Evolutionary conservation across 2,888 invertebrate genomes (phyloP).

Genomic region (Chromoteleia sp.): DNA sequence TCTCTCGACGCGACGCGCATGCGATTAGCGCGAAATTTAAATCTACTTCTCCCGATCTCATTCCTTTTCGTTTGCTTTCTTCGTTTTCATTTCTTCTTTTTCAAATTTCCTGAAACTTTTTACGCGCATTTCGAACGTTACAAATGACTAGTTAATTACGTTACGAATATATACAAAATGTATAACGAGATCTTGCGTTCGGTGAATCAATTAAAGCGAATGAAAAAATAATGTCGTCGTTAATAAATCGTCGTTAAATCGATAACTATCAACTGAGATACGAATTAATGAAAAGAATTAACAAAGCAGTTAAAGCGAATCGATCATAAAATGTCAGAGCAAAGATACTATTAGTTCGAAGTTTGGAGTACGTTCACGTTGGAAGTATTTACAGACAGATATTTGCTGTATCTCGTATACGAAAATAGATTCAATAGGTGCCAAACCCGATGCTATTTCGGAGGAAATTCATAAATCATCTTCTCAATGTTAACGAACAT

Average conservation of each 20-base stretch:
- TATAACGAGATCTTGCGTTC: too few species aligned
- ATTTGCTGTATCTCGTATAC: conserved; percentile 40
- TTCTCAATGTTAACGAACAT: conserved; percentile 51
- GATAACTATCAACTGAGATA: background rate
- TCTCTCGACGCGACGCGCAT: background rate
- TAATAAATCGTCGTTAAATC: background rate
- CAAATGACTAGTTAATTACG: too few species aligned
- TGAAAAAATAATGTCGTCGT: background rate
- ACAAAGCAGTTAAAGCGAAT: conserved; percentile 24
- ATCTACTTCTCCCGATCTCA: background rate
- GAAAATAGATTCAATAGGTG: conserved; percentile 61
- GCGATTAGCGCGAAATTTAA: conserved; percentile 27
- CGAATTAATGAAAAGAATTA: conserved; percentile 7
- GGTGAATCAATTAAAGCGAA: too few species aligned
- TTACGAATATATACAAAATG: too few species aligned
- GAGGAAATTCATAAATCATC: conserved; percentile 62
- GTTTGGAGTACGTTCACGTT: conserved; percentile 51
- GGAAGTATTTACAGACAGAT: conserved; percentile 49
- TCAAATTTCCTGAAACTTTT: too few species aligned
- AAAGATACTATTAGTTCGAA: conserved; percentile 11
- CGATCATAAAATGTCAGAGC: conserved; percentile 43
- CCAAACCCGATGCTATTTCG: conserved; percentile 56
- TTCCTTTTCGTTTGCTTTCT: background rate
- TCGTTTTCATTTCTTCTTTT: too few species aligned
- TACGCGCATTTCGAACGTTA: too few species aligned